Base-by-base conservation (phyloP, 2,797 vertebrate species). In the Cichlasoma orientale region DNA sequence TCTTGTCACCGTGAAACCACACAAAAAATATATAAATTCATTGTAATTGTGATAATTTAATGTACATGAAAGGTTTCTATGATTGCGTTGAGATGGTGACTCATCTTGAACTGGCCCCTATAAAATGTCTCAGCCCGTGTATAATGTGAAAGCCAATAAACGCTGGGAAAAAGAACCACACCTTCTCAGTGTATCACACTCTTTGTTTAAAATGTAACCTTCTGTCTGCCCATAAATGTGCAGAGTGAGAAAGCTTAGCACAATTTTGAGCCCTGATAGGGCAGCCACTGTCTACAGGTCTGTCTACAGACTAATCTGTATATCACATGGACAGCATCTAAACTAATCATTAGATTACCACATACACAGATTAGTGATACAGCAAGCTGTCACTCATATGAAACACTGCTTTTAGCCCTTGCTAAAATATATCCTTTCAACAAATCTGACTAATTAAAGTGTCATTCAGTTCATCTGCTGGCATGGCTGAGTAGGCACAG, bases 261-360 rank as follows among this genome's bases (percentile, higher is more conserved):
- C 23, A 81, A 59, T 80, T 80, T 73, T 72, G 56, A 83, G 59
- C 23, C 27, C n/a, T 71, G 56, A 80, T 82, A 88, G 86, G 71
- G 19, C 77, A 83, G 47, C 85, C 27, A 3, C 36, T 27, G 81
- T 82, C 73, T 79, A 7, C 68, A 75, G 44, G 78, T 87, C 80
- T 79, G 73, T 72, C 80, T 85, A 3, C 75, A 73, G 74, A 71
- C 72, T 92, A 90, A 91, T 92, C 90, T 93, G 83, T 56, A 63
- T 63, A 81, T 87, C 82, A 88, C 87, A 90, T 85, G 85, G 79
- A 86, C 56, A 16, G 55, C 44, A 86, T 90, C 72, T 87, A 86
- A 86, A 89, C 83, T 89, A 75, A 89, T 90, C 82, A 91, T 91
- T 88, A 90, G 88, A 94, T 92, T 88, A 91, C 8, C 77, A 72